A percentile compares a stretch with the other conserved stretches of the same genome.
Conservation (phyloP, 2,888 invertebrate genomes). For the Rotaria socialis region DNA sequence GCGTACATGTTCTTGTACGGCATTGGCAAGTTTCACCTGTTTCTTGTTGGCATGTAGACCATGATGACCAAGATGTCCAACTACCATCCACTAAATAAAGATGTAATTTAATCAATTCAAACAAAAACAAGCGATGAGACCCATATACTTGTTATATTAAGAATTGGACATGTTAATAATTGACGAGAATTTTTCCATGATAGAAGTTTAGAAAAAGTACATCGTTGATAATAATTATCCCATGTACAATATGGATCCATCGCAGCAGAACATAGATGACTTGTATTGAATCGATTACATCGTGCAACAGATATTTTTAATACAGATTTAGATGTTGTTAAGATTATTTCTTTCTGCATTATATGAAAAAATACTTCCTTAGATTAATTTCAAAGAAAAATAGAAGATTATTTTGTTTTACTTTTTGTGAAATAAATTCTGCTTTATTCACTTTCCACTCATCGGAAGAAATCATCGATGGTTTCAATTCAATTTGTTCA, state of each 20-base stretch:
- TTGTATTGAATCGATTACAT: conserved; percentile 70
- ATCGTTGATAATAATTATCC: conserved; percentile 73
- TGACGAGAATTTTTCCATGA: background rate
- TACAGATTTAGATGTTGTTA: conserved; percentile 69
- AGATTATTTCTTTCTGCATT: conserved; percentile 70
- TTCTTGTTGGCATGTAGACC: conserved; percentile 72
- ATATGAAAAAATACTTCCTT: conserved; percentile 38
- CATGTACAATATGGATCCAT: conserved; percentile 92
- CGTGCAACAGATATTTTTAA: conserved; percentile 73
- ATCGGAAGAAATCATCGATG: background rate
- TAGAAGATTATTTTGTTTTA: background rate
- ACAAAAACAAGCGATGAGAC: conserved; percentile 1
- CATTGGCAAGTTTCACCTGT: conserved; percentile 42
- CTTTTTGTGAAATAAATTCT: background rate
- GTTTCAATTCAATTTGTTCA: conserved; percentile 70
- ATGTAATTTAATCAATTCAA: background rate
- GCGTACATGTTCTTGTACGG: conserved; percentile 40
- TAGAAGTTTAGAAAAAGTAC: conserved; percentile 62
- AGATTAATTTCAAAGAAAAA: background rate
- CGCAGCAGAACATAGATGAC: conserved; percentile 54
- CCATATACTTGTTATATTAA: conserved; percentile 51
- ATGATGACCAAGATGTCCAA: conserved; percentile 80
- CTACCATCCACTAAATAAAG: conserved; percentile 53
- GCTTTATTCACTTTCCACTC: conserved; percentile 5
- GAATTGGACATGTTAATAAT: conserved; percentile 67